A percentile compares a stretch with the other conserved stretches of the same genome.
Conservation (phyloP, 2,797 vertebrate species). For the Coreius guichenoti region DNA sequence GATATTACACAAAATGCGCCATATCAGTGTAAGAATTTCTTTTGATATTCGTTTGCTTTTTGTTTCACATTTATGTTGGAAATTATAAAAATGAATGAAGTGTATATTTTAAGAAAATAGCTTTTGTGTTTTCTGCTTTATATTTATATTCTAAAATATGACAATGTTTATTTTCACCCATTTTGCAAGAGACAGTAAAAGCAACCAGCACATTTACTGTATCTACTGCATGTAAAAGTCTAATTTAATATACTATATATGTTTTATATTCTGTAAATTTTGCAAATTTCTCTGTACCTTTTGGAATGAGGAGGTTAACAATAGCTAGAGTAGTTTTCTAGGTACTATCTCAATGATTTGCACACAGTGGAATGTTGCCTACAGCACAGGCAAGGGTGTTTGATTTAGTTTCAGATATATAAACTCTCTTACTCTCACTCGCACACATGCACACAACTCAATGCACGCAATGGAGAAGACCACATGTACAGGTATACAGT, state of each 20-base stretch:
- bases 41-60: background rate
- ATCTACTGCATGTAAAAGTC: background rate
- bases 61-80: background rate
- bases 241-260: background rate
- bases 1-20: background rate
- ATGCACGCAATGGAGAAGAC: background rate
- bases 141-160: background rate
- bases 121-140: background rate
- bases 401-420: constrained; percentile 26
- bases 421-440: background rate
- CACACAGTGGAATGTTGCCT: background rate
- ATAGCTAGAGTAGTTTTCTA: background rate
- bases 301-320: background rate
- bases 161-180: background rate
- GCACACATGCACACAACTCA: background rate
- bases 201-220: background rate
- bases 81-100: background rate
- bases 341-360: constrained; percentile 13
- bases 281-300: background rate
- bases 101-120: background rate
- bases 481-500: background rate
- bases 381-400: background rate
- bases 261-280: background rate
- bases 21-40: background rate
- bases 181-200: background rate